Evolutionary conservation across 2,113 vertebrate species (phyloP), one percentile per base, ranked within the genome.

Genomic region (Neolamprologus cancellatus): DNA sequence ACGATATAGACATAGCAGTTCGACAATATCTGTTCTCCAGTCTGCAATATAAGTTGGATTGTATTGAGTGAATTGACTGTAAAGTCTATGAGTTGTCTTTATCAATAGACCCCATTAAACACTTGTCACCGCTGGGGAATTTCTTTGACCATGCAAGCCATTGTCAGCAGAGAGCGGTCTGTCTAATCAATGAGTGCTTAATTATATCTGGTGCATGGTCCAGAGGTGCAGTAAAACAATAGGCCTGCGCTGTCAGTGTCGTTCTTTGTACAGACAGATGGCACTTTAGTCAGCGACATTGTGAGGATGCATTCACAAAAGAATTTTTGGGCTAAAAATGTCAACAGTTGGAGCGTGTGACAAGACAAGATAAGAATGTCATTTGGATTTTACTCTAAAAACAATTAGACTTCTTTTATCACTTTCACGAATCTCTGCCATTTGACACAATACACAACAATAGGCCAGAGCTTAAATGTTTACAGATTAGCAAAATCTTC

Each of bases 21-120:
- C 6, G 18, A 59, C 30, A 80, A 85, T 41, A 79, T 84, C 82
- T 85, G 44, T 52, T 80, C 59, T 84, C 17, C 8, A 39, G 52
- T 57, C 74, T 84, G 85, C 44, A 48, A 39, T 23, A 79, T 18
- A 69, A 86, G 74, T 85, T 89, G 83, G 32, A 85, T 66, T 84
- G 52, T 79, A 92, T 87, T 78, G 89, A 93, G 41, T 82, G 57
- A 84, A 94, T 78, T 76, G 89, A 95, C 91, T 87, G 57, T 83
- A 84, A 87, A 88, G 88, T 92, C 89, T 85, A 88, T 87, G 90
- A 87, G 86, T 88, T 90, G 84, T 88, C 89, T 85, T 91, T 92
- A 92, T 95, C 93, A 94, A 94, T 92, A 78, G 91, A 92, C 57
- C 88, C 92, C 82, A 92, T 93, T 94, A 94, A 93, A 93, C 87